A percentile compares a stretch with the other conserved stretches of the same genome.
These are phyloP conservation scores for Heliothis subflexa DNA, from an alignment of 1,140 invertebrate species.

Conservation along the genomic window DNA sequence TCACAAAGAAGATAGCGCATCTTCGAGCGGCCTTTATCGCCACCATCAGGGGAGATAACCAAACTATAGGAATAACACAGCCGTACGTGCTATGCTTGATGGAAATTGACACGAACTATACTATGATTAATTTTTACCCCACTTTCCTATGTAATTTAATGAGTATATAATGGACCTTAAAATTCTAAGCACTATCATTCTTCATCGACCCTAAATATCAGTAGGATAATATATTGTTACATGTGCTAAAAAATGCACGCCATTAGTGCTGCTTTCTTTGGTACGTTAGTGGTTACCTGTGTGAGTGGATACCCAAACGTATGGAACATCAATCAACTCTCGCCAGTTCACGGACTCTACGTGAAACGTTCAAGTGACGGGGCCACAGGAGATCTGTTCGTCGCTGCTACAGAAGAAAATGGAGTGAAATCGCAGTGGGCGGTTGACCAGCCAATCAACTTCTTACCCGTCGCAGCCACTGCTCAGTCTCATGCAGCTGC, in stretches of 20 bases:
- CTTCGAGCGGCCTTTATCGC: slow-evolving; percentile 16
- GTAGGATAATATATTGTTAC: neutral
- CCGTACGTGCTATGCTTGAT: slow-evolving; percentile 14
- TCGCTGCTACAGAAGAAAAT: slow-evolving; percentile 77
- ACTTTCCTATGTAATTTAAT: slow-evolving; percentile 5
- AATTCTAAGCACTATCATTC: slow-evolving; percentile 21
- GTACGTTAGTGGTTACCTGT: slow-evolving; percentile 12
- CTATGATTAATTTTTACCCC: slow-evolving; percentile 16
- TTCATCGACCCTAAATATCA: neutral
- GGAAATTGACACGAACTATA: slow-evolving; percentile 7
- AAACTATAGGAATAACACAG: neutral
- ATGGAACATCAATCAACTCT: slow-evolving; percentile 60
- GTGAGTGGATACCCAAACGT: slow-evolving; percentile 47
- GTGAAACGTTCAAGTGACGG: slow-evolving; percentile 77
- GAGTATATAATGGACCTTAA: slow-evolving; percentile 37
- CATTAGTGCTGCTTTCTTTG: neutral
- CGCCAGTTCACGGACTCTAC: slow-evolving; percentile 76
- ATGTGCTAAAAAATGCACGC: slow-evolving; percentile 1
- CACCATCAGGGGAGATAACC: neutral
- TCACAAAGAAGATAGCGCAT: slow-evolving; percentile 3
- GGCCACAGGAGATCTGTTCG: slow-evolving; percentile 77
- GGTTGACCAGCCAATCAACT: slow-evolving; percentile 74
- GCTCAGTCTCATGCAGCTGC: slow-evolving; percentile 54
- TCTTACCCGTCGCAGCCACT: slow-evolving; percentile 61
- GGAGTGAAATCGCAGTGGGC: slow-evolving; percentile 76